Evolutionary conservation across 2,888 invertebrate species (phyloP).

Genomic region (Andrena bucephala): DNA sequence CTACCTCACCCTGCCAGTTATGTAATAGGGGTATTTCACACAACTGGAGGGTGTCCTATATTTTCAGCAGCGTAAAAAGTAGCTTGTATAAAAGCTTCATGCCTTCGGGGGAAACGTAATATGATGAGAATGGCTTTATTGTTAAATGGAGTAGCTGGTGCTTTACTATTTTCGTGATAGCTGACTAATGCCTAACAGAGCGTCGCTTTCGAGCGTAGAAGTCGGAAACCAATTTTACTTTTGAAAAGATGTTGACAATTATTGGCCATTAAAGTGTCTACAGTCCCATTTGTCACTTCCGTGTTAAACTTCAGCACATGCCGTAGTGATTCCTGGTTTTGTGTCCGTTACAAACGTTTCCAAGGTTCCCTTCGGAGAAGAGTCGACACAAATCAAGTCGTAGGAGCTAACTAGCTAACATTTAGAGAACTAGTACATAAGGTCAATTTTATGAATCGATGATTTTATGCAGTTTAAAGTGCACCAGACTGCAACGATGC

Average conservation of each 20-base stretch:
- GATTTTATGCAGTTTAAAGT: too few relatives aligned
- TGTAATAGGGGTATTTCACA: neutral
- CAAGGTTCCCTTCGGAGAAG: constrained; percentile 7
- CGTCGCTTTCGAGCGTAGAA: too few relatives aligned
- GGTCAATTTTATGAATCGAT: too few relatives aligned
- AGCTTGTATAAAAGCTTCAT: neutral
- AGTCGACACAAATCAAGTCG: constrained; percentile 23
- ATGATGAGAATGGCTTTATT: neutral
- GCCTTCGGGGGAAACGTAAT: neutral
- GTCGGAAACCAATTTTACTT: too few relatives aligned
- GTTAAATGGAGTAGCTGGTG: neutral
- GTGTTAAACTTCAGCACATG: constrained; percentile 11
- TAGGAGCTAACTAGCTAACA: too few relatives aligned
- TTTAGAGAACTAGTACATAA: too few relatives aligned
- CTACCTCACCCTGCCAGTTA: neutral
- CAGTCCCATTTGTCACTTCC: constrained; percentile 9
- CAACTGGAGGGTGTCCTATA: constrained; percentile 4
- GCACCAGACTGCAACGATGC: too few relatives aligned
- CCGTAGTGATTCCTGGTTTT: neutral
- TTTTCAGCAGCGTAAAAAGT: constrained; percentile 5
- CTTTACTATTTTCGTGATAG: neutral
- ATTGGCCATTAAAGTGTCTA: too few relatives aligned
- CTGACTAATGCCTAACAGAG: too few relatives aligned
- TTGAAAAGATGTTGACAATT: too few relatives aligned
- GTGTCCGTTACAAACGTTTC: constrained; percentile 9